Conservation (phyloP, 2,113 vertebrate genomes). For the Strix aluco region DNA sequence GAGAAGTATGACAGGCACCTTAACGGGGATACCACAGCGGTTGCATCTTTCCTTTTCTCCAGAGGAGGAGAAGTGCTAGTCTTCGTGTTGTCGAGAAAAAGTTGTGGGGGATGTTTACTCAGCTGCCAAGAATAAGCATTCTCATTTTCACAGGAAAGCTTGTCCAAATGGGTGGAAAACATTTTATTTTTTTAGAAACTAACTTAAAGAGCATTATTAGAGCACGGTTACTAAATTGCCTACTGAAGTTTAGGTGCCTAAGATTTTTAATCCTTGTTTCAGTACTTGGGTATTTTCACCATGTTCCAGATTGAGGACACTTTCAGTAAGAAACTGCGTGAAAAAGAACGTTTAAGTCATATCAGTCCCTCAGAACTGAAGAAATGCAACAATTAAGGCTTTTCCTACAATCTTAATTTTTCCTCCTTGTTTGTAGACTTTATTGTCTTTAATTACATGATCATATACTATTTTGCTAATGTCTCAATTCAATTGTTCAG, state of each 20-base stretch:
- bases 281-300: background rate
- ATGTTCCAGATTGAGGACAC: background rate
- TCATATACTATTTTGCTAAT: conserved; percentile 57
- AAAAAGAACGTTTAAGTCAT: background rate
- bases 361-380: background rate
- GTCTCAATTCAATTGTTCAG: conserved; percentile 53
- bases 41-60: background rate
- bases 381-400: conserved; percentile 39
- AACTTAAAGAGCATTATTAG: background rate
- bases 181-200: background rate
- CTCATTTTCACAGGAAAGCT: background rate
- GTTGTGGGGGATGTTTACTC: background rate
- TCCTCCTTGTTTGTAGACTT: conserved; percentile 49
- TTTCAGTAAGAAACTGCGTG: background rate
- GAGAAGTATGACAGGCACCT: background rate
- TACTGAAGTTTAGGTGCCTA: background rate
- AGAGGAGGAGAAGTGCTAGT: background rate
- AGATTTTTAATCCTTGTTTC: background rate
- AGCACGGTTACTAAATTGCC: background rate
- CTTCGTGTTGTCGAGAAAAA: background rate
- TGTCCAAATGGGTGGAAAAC: background rate
- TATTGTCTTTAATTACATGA: conserved; percentile 63
- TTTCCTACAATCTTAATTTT: conserved; percentile 43
- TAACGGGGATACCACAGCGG: background rate
- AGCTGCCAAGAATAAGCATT: background rate